These are phyloP conservation scores for Sphaeramia orbicularis DNA, from an alignment of 2,797 vertebrate genomes.

Conservation along the genomic window DNA sequence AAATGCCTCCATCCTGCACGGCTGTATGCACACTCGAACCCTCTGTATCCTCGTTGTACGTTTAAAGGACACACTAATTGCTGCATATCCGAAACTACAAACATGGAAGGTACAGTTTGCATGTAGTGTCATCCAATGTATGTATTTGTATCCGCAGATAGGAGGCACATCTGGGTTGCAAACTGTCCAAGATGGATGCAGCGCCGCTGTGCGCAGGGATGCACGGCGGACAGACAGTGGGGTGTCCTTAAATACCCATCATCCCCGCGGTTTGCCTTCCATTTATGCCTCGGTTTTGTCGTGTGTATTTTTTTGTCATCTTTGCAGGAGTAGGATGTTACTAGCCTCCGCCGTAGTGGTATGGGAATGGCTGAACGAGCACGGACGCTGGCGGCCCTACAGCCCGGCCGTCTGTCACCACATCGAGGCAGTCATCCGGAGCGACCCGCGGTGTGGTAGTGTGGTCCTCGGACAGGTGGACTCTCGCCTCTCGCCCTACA, in stretches of 20 bases:
- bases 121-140: constrained; percentile 53
- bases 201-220: constrained; percentile 70
- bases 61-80: constrained; percentile 45
- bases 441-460: constrained; percentile 92
- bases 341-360: constrained; percentile 95
- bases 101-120: constrained; percentile 81
- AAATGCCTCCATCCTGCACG: constrained; percentile 75
- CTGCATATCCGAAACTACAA: constrained; percentile 69
- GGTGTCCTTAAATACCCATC: constrained; percentile 52
- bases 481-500: constrained; percentile 92
- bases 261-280: constrained; percentile 4
- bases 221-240: constrained; percentile 60
- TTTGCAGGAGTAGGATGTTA: constrained; percentile 89
- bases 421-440: constrained; percentile 95
- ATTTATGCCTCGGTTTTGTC: constrained; percentile 12
- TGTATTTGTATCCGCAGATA: constrained; percentile 47
- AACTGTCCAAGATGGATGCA: constrained; percentile 83
- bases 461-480: constrained; percentile 95
- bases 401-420: constrained; percentile 96
- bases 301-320: constrained; percentile 15
- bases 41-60: constrained; percentile 26
- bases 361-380: constrained; percentile 99
- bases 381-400: constrained; percentile 97
- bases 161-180: constrained; percentile 70
- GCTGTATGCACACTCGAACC: constrained; percentile 49